Evolutionary conservation across 2,113 vertebrate species (phyloP), one percentile per base, ranked within the genome.

Genomic region (Arizona elegans): DNA sequence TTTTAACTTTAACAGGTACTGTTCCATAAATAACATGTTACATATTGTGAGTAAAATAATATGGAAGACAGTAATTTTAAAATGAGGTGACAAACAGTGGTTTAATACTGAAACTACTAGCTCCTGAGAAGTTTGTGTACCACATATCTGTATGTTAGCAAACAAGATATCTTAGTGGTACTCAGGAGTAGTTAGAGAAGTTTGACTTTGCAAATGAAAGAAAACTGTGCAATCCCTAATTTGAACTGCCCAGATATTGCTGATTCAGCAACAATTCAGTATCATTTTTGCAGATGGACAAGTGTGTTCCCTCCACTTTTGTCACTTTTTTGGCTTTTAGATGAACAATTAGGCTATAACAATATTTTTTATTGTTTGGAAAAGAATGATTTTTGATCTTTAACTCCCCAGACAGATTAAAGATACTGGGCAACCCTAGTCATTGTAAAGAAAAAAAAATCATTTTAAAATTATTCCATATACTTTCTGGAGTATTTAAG

Each of bases 11-110:
- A 97, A 97, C 97, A 99, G 98, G 98, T 97, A 98, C 97, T 98
- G 97, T 96, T 98, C 97, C 98, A 99, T 99, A 99, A 99, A 99
- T 99, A 99, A 96, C 97, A 97, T 95, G 98, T 98, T 98, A 98
- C 97, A 98, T 96, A 90, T 97, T 97, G 96, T 98, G 97, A 98
- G 93, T 97, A 98, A 98, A 96, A 97, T 98, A 98, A 98, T 97
- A 97, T 98, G 98, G 98, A 99, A 99, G 98, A 98, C 98, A 97
- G 97, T 97, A 97, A 97, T 93, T 97, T 96, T 95, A 97, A 96
- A 97, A 95, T 91, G 96, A 98, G 97, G 97, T 97, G 97, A 97
- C 96, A 94, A 96, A 98, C 96, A 98, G 97, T 97, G 97, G 96
- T 97, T 97, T 97, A 98, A 98, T 98, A 98, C 97, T 98, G 97